Evolutionary conservation across 2,888 invertebrate species (phyloP), one percentile per base, ranked within the genome.

Genomic region (Timema podura): DNA sequence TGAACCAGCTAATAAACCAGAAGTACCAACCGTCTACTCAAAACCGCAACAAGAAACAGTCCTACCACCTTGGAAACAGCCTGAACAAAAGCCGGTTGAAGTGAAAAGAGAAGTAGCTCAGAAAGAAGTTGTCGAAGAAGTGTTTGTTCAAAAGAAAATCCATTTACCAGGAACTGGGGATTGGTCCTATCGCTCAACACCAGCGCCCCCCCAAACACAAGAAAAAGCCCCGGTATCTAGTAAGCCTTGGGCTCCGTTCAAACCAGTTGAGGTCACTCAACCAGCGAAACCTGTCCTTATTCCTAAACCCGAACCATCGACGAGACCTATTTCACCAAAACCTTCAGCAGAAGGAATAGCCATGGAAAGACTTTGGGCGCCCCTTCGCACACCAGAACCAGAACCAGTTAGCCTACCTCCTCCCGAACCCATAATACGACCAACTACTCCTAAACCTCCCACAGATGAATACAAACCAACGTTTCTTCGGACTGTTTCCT

Each of bases 361-460:
- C 69, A 80, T 80, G 79, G 81, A 82, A 71, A 80, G 79, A 74
- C 71, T 79, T 48, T 80, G 80, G 80, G 74, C 78, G 47, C 77
- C 79, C 15, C 73, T 15, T 15, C 74, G 74, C 72, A 68, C 75
- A 47, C 67, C 71, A 57, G 74, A 74, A 54, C 70, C 69, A 48
- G 73, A 72, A 51, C 16, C 49, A 11, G 54, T 57, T 61, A 59
- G 16, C 45, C 44, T 66, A 11, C 66, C 66, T 13, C 30, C 30
- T 30, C 48, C 65, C n/a, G 48, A 45, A 49, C 57, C 59, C 9
- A 48, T 66, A 57, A 48, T 7, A 61, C n/a, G 48, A 47, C 11
- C 48, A 48, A 9, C 16, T 8, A 30, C 54, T 3, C 68, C 68
- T 61, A 57, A 68, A 59, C 59, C 68, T 11, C 13, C 16, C 5